phyloP scores from a whole-genome alignment of 2,888 invertebrate species.

The Scotopteryx bipunctaria region DNA sequence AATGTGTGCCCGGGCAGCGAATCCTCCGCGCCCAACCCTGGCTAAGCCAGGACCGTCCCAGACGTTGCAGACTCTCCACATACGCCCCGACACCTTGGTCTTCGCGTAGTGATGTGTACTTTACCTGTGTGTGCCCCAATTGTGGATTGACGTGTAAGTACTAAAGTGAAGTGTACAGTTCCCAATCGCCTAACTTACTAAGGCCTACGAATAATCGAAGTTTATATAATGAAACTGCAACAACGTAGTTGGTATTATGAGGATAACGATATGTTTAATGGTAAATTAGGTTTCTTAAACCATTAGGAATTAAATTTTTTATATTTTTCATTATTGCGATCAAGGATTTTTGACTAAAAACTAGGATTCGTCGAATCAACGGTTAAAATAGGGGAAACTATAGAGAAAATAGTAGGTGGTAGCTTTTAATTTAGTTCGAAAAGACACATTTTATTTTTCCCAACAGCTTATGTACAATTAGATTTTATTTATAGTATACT shows the following conservation, averaged over 20 bases:
- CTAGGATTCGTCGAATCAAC: conserved; percentile 51
- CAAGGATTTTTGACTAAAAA: conserved; percentile 74
- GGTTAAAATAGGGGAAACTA: conserved; percentile 60
- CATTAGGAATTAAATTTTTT: conserved; percentile 77
- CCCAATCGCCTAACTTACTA: conserved; percentile 73
- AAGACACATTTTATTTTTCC: conserved; percentile 71
- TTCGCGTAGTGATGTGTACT: conserved; percentile 61
- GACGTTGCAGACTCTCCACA: conserved; percentile 66
- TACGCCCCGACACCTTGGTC: conserved; percentile 74
- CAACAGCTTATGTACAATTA: conserved; percentile 63
- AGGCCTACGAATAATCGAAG: conserved; percentile 77
- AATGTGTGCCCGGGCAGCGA: conserved; percentile 78
- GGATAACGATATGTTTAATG: conserved; percentile 72
- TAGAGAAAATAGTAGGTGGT: conserved; percentile 66
- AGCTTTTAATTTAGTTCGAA: conserved; percentile 70
- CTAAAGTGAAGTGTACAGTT: conserved; percentile 41
- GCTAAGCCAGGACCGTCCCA: conserved; percentile 75
- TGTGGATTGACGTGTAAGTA: conserved; percentile 45
- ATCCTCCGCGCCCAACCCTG: conserved; percentile 71
- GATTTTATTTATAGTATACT: conserved; percentile 80
- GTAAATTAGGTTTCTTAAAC: conserved; percentile 80
- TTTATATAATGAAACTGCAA: conserved; percentile 50
- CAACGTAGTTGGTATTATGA: conserved; percentile 63
- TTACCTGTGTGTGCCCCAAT: conserved; percentile 49
- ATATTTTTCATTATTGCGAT: conserved; percentile 80